phyloP scores from a whole-genome alignment of 2,113 vertebrate species.

The Oryzias curvinotus region DNA sequence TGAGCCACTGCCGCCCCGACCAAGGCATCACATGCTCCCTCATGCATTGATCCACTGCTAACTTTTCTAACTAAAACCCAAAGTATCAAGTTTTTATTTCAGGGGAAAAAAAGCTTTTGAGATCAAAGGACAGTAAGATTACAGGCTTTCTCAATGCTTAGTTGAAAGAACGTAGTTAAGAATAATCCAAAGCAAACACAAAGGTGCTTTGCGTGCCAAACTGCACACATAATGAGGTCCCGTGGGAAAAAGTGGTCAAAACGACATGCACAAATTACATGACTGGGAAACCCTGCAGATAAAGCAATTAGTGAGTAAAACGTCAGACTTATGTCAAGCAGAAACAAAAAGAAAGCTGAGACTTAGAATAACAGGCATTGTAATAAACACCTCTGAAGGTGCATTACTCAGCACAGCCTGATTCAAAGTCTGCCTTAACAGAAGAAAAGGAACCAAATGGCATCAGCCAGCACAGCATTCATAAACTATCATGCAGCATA shows the following conservation, averaged over 20 bases:
- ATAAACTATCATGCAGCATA: too few species aligned
- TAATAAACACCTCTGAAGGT: not conserved
- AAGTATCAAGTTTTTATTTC: too few species aligned
- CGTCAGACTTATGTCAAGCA: not conserved
- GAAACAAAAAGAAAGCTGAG: not conserved
- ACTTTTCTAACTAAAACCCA: too few species aligned
- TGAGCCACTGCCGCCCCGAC: too few species aligned
- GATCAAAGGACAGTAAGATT: too few species aligned
- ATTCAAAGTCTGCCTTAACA: not conserved
- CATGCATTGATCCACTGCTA: too few species aligned
- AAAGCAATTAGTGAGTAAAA: conserved; percentile 1
- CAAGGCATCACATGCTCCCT: too few species aligned
- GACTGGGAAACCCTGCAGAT: not conserved
- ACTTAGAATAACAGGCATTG: not conserved
- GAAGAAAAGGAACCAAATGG: not conserved
- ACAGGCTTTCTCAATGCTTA: too few species aligned
- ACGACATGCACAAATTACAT: conserved; percentile 15
- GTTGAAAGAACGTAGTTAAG: too few species aligned
- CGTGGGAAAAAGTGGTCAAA: conserved; percentile 8
- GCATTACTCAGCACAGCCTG: not conserved
- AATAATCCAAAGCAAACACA: too few species aligned
- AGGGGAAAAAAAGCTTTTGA: too few species aligned
- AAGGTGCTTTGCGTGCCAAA: not conserved
- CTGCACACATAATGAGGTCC: conserved; percentile 20
- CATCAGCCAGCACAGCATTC: too few species aligned